Percentiles rank a stretch among this genome's conserved stretches.
Conservation (phyloP, 2,797 vertebrate genomes). For the Rhynchotus rufescens region DNA sequence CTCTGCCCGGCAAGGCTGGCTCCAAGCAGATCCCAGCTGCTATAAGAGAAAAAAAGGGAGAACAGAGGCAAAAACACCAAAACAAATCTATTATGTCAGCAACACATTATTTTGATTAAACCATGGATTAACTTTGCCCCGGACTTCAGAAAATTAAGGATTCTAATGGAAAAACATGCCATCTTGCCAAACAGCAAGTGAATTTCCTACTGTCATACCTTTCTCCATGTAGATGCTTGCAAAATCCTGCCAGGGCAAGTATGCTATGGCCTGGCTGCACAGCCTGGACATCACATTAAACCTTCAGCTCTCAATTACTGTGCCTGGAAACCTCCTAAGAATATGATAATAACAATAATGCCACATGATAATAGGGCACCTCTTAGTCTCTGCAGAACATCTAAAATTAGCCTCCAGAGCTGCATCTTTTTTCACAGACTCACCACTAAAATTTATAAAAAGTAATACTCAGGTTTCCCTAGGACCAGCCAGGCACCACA, state of each 20-base stretch:
- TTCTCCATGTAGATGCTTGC: fast-evolving
- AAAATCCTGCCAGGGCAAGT: background rate
- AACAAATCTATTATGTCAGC: background rate
- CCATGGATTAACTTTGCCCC: background rate
- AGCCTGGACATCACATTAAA: fast-evolving
- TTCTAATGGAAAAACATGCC: background rate
- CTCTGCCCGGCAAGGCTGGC: background rate
- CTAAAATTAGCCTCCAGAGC: background rate
- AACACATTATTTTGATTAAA: background rate
- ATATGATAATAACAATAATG: background rate
- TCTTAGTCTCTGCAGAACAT: background rate
- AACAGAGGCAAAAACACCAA: background rate
- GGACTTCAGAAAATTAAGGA: background rate
- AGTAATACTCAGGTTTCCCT: background rate
- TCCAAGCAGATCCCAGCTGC: background rate
- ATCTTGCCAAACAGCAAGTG: background rate
- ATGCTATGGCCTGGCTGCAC: fast-evolving
- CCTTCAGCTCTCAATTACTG: background rate
- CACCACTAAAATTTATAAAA: background rate
- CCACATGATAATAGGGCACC: background rate
- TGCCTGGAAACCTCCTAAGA: background rate
- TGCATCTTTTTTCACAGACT: background rate
- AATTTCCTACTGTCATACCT: background rate
- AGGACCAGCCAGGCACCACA: background rate
- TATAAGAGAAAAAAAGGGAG: background rate